Evolutionary conservation across 2,797 vertebrate genomes (phyloP), one percentile per base, ranked within the genome.

Genomic region (Cryptoblepharus egeriae): DNA sequence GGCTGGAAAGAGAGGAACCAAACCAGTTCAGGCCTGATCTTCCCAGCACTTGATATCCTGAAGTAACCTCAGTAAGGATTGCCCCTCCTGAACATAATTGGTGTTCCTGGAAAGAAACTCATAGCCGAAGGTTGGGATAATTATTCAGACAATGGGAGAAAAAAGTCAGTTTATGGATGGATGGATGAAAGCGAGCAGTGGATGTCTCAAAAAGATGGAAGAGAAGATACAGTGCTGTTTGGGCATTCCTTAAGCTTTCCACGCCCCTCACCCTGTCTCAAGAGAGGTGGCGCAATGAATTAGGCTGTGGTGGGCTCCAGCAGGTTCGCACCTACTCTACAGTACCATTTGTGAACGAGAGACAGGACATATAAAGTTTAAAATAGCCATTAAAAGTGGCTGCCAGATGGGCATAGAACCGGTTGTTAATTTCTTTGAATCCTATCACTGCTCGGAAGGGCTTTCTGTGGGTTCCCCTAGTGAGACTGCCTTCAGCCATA

Each of bases 21-120:
- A 93, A 91, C 91, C 84, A 91, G 93, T 94, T 91, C 82, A 28
- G 87, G 87, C 92, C 90, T 89, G 88, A 90, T 93, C 75, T 85
- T 85, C 84, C 89, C 12, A 67, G 76, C n/a, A 35, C 28, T 13
- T 16, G 24, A 79, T 74, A 69, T 74, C 76, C 72, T 79, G 68
- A 76, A 39, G 77, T 70, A 70, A 75, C 71, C 78, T 69, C 64
- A 1, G 30, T 10, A 12, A 15, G 3, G 71, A 69, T 70, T 8
- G 26, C 7, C 61, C n/a, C n/a, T 77, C 39, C 32, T 35, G n/a
- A 60, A 49, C 9, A 67, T 15, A 3, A 8, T 64, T 28, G 45
- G 15, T 58, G 52, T 58, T 58, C 63, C 57, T 39, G 13, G 45
- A 61, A 18, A 4, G 26, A 18, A 58, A 45, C 30, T 60, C 61